Evolutionary conservation across 2,113 vertebrate species (phyloP).

Genomic region (Pandion haliaetus): DNA sequence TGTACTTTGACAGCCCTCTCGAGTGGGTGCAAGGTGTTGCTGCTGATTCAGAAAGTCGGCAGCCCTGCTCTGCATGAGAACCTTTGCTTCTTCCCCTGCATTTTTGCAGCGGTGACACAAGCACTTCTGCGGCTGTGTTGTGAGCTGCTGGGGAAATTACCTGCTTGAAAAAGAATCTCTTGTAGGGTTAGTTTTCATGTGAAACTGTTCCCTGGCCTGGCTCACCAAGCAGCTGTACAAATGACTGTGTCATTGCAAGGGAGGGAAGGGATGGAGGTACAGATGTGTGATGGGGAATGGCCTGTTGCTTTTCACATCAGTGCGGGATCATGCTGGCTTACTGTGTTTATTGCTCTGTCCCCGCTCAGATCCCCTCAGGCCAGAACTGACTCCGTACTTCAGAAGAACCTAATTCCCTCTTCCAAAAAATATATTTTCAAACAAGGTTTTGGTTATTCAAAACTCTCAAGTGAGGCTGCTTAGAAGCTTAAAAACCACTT

Average conservation of each 20-base stretch:
- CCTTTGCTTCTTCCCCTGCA: conserved; percentile 33
- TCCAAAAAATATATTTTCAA: neutral
- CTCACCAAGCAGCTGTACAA: conserved; percentile 26
- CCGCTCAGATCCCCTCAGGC: neutral
- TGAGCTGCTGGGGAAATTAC: conserved; percentile 6
- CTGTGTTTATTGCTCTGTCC: conserved; percentile 21
- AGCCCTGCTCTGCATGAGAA: conserved; percentile 55
- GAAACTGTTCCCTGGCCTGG: neutral
- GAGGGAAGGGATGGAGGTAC: conserved; percentile 37
- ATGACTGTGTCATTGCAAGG: conserved; percentile 39
- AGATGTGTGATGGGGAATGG: neutral
- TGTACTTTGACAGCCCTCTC: neutral
- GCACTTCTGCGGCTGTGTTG: conserved; percentile 37
- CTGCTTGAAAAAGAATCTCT: neutral
- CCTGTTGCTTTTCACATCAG: conserved; percentile 25
- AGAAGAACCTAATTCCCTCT: neutral
- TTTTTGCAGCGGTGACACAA: conserved; percentile 29
- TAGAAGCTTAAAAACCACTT: neutral
- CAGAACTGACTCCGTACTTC: neutral
- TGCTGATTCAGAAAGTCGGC: neutral
- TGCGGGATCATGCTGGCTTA: conserved; percentile 13
- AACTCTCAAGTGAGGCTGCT: neutral
- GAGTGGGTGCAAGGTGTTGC: neutral
- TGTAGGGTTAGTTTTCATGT: neutral
- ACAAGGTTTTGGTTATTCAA: neutral